Conservation (phyloP, 2,888 invertebrate species). For the Glaucopsyche alexis region DNA sequence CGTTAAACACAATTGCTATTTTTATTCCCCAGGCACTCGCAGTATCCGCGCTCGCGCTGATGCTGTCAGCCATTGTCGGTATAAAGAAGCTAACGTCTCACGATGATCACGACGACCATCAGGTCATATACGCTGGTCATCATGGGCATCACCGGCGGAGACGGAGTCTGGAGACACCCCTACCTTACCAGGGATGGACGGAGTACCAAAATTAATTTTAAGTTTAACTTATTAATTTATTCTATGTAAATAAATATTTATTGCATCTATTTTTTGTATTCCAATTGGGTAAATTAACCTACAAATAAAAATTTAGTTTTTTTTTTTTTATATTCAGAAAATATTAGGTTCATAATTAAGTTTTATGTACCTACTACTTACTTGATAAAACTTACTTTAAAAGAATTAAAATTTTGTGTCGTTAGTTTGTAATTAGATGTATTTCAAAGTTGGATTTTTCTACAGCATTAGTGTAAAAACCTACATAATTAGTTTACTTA, state of each 20-base stretch:
- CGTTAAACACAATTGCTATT: background rate
- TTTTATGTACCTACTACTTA: no score
- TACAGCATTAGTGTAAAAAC: no score
- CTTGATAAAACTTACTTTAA: no score
- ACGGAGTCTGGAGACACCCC: constrained; percentile 58
- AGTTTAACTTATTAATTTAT: constrained; percentile 36
- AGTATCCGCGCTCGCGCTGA: constrained; percentile 85
- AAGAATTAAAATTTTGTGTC: no score
- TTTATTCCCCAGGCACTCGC: constrained; percentile 76
- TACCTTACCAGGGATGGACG: constrained; percentile 77
- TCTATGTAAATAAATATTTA: constrained; percentile 42
- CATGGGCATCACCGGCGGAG: constrained; percentile 81
- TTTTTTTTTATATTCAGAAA: no score
- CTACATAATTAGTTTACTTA: no score
- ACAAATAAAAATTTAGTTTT: no score
- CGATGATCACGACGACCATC: constrained; percentile 80
- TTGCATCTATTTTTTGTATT: constrained; percentile 17
- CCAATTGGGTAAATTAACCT: background rate
- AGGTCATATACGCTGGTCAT: constrained; percentile 80
- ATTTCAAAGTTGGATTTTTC: no score
- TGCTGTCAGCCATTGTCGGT: constrained; percentile 87
- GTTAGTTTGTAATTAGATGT: no score
- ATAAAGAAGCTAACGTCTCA: constrained; percentile 85
- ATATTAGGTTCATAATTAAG: no score
- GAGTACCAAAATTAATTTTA: constrained; percentile 47